Conservation (phyloP, 2,888 invertebrate genomes). For the Meiosimyza decipiens region DNA sequence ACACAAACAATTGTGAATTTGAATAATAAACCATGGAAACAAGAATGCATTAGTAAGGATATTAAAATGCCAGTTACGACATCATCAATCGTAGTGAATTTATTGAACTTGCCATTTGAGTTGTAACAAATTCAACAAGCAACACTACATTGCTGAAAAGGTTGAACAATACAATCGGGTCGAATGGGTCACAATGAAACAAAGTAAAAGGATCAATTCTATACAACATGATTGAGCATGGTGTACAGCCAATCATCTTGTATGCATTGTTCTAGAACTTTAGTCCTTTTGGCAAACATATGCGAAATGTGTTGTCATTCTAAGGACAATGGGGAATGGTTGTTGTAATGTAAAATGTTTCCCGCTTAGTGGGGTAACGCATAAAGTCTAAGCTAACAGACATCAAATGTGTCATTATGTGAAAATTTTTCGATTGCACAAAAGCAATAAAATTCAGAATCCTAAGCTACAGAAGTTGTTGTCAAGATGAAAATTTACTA, state of each 20-base stretch:
- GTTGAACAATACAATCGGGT: not conserved
- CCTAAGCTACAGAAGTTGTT: too few relatives aligned
- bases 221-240: not conserved
- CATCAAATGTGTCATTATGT: too few relatives aligned
- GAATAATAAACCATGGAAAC: not conserved
- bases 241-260: not conserved
- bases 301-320: not conserved
- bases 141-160: not conserved
- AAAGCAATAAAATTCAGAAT: too few relatives aligned
- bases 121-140: not conserved
- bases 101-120: slow-evolving; percentile 7
- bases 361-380: too few relatives aligned
- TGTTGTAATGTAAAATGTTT: too few relatives aligned
- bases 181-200: not conserved
- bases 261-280: not conserved
- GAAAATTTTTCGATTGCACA: too few relatives aligned
- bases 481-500: too few relatives aligned
- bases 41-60: not conserved
- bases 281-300: not conserved
- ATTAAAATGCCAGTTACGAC: slow-evolving; percentile 2
- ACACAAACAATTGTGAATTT: not conserved
- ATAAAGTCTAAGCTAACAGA: too few relatives aligned
- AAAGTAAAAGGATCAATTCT: not conserved
- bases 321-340: too few relatives aligned
- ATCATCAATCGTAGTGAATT: not conserved